phyloP scores from a whole-genome alignment of 2,797 vertebrate genomes.

The Anniella stebbinsi region DNA sequence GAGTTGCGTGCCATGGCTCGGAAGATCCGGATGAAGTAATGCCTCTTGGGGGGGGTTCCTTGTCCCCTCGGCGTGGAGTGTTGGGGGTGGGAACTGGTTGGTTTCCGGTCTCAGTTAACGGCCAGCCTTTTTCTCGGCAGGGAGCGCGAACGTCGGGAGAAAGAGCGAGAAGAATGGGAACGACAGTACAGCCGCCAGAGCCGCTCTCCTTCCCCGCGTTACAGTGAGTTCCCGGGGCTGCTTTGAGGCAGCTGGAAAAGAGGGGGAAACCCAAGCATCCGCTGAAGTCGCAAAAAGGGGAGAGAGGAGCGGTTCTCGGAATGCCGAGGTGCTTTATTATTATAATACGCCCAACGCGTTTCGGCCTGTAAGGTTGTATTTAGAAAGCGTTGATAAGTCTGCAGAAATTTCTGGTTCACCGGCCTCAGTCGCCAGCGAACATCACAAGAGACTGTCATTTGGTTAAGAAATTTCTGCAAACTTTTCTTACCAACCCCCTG shows the following conservation, averaged over 20 bases:
- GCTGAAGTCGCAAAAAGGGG: too few species aligned
- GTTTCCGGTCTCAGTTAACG: rapidly evolving
- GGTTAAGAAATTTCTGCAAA: too few species aligned
- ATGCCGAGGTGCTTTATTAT: too few species aligned
- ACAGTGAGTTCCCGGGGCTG: constrained; percentile 66
- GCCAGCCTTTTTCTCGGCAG: constrained; percentile 65
- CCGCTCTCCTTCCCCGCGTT: constrained; percentile 88
- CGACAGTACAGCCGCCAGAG: constrained; percentile 91
- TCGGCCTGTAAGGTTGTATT: too few species aligned
- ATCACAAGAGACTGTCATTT: too few species aligned
- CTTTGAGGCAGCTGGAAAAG: not conserved
- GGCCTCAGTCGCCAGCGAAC: too few species aligned
- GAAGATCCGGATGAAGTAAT: constrained; percentile 97
- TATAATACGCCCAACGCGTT: too few species aligned
- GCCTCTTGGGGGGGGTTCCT: rapidly evolving
- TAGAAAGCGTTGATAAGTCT: too few species aligned
- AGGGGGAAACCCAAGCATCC: too few species aligned
- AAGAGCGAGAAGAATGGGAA: constrained; percentile 93
- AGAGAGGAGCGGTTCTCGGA: too few species aligned
- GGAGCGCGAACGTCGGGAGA: constrained; percentile 91
- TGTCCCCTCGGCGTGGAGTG: not conserved
- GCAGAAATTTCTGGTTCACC: too few species aligned
- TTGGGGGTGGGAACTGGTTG: rapidly evolving
- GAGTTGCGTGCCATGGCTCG: constrained; percentile 95
- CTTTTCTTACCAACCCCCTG: too few species aligned